Evolutionary conservation across 2,113 vertebrate genomes (phyloP).

Genomic region (Myxocyprinus asiaticus): DNA sequence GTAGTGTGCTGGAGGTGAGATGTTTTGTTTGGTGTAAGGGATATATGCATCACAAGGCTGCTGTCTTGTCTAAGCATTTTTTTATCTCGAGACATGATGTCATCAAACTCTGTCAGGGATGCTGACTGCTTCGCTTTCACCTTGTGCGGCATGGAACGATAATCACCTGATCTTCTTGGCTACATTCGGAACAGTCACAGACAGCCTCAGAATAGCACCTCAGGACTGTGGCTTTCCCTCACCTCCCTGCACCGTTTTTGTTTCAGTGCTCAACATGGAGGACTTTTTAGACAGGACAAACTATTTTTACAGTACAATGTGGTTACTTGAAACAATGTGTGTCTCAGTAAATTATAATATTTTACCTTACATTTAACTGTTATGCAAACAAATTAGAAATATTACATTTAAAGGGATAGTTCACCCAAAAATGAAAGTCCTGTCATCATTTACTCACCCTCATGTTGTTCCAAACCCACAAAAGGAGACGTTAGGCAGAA

Average conservation of each 20-base stretch:
- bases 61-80: slow-evolving; percentile 57
- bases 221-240: slow-evolving; percentile 48
- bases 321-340: slow-evolving; percentile 4
- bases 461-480: too few relatives aligned
- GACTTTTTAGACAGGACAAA: too few relatives aligned
- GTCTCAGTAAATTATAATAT: slow-evolving; percentile 12
- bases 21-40: slow-evolving; percentile 5
- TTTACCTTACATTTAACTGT: background rate
- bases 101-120: slow-evolving; percentile 53
- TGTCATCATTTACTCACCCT: too few relatives aligned
- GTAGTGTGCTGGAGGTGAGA: slow-evolving; percentile 36
- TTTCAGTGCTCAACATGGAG: background rate
- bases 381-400: background rate
- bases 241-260: slow-evolving; percentile 48
- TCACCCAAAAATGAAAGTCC: too few relatives aligned
- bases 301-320: background rate
- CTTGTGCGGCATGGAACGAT: slow-evolving; percentile 46
- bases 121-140: slow-evolving; percentile 53
- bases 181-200: slow-evolving; percentile 54
- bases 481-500: too few relatives aligned
- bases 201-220: slow-evolving; percentile 56
- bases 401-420: too few relatives aligned
- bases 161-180: slow-evolving; percentile 57
- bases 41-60: slow-evolving; percentile 41
- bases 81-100: slow-evolving; percentile 65